Evolutionary conservation across 2,888 invertebrate species (phyloP).

Genomic region (Strigamia crassipes): DNA sequence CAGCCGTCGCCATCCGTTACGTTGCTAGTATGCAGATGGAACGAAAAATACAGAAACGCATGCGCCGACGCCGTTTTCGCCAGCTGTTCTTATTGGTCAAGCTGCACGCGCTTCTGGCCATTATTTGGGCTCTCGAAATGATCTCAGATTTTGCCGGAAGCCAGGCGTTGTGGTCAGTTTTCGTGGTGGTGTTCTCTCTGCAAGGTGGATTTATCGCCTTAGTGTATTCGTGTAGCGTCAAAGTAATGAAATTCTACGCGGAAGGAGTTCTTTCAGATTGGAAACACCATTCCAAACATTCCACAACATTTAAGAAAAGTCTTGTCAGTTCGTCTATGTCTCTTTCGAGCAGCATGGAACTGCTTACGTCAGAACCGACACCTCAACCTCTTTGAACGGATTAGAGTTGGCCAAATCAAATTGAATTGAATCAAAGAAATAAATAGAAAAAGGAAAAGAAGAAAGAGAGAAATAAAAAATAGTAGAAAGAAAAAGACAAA

Average conservation of each 20-base stretch:
- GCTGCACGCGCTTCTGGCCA: neutral
- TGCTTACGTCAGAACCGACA: constrained; percentile 29
- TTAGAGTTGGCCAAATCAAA: constrained; percentile 32
- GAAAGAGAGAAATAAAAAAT: neutral
- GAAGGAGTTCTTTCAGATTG: neutral
- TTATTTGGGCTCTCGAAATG: constrained; percentile 36
- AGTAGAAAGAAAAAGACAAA: neutral
- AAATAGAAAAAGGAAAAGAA: neutral
- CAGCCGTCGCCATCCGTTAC: constrained; percentile 34
- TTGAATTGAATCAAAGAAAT: constrained; percentile 14
- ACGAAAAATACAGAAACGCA: constrained; percentile 41
- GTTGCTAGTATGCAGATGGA: constrained; percentile 44
- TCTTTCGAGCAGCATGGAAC: constrained; percentile 43
- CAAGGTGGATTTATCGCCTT: constrained; percentile 46
- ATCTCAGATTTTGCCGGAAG: constrained; percentile 7
- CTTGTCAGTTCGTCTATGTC: neutral
- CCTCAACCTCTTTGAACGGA: constrained; percentile 41
- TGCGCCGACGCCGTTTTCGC: constrained; percentile 11
- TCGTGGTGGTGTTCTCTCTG: constrained; percentile 43
- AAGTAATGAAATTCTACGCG: constrained; percentile 44
- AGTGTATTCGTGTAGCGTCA: constrained; percentile 45
- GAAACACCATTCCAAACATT: neutral
- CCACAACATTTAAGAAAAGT: constrained; percentile 14
- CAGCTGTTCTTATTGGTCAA: constrained; percentile 44
- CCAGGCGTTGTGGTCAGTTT: constrained; percentile 35